phyloP scores from a whole-genome alignment of 2,113 vertebrate species.

The Catharus fuscescens region DNA sequence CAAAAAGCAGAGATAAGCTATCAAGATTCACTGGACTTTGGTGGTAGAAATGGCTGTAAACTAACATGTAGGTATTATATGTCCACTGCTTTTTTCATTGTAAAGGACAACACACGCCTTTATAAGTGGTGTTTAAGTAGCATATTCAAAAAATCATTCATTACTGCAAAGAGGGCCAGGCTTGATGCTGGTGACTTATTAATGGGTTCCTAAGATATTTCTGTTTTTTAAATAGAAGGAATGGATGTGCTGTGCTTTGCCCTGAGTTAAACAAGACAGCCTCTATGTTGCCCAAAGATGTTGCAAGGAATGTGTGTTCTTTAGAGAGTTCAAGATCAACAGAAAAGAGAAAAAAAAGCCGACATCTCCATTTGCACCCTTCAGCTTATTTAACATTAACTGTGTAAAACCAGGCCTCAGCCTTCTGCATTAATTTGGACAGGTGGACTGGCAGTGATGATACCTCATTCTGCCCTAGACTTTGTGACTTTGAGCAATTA shows the following conservation, averaged over 20 bases:
- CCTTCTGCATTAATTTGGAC: background rate
- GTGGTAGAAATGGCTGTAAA: background rate
- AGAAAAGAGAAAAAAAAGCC: background rate
- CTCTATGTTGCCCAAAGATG: background rate
- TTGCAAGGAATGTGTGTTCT: background rate
- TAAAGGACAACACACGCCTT: background rate
- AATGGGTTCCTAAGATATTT: background rate
- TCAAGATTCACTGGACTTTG: background rate
- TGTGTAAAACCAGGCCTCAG: background rate
- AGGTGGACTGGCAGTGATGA: background rate
- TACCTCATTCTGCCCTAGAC: background rate
- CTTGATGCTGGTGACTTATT: background rate
- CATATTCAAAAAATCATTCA: background rate
- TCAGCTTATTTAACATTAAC: background rate
- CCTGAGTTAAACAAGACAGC: background rate
- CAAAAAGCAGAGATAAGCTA: background rate
- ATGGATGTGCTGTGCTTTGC: background rate
- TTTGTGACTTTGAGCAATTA: background rate
- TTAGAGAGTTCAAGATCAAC: background rate
- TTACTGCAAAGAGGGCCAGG: background rate
- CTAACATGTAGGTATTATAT: background rate
- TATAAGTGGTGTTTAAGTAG: background rate
- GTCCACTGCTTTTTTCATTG: background rate
- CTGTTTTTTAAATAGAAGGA: background rate
- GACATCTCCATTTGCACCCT: background rate